Evolutionary conservation across 2,888 invertebrate species (phyloP).

Genomic region (Philhelius pedissequus): DNA sequence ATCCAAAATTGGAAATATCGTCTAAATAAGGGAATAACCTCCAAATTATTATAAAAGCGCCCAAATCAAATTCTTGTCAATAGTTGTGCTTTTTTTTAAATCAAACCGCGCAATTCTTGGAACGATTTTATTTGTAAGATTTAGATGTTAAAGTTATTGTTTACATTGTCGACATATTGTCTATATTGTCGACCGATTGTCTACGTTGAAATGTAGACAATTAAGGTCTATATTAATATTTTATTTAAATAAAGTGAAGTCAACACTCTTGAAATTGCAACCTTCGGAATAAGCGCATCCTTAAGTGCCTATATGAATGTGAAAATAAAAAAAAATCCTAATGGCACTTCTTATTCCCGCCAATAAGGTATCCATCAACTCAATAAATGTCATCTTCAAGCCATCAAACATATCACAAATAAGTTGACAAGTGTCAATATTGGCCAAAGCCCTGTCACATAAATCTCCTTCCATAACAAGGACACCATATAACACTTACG

Average conservation of each 20-base stretch:
- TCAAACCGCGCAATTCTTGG: too few relatives aligned
- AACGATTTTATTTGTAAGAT: too few relatives aligned
- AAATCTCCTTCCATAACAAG: conserved; percentile 34
- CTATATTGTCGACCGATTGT: too few relatives aligned
- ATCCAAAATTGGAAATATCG: too few relatives aligned
- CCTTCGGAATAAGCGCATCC: conserved; percentile 28
- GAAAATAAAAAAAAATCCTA: not conserved
- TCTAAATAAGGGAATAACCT: too few relatives aligned
- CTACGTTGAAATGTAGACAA: not conserved
- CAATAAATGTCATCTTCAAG: conserved; percentile 28
- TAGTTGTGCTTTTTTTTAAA: too few relatives aligned
- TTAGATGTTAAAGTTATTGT: too few relatives aligned
- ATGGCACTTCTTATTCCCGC: not conserved
- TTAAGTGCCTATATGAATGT: not conserved
- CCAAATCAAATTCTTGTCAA: too few relatives aligned
- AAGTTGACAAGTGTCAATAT: conserved; percentile 58
- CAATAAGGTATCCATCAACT: not conserved
- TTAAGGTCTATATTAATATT: not conserved
- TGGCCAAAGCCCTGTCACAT: conserved; percentile 11
- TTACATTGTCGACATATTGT: too few relatives aligned
- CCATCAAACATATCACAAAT: conserved; percentile 38
- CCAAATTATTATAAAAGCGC: too few relatives aligned
- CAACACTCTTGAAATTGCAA: conserved; percentile 48
- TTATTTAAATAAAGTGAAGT: conserved; percentile 16
- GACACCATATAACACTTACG: not conserved